Percentiles rank a stretch among this genome's conserved stretches.
Evolutionary conservation across 2,797 vertebrate species (phyloP).

Genomic region (Iguana delicatissima): DNA sequence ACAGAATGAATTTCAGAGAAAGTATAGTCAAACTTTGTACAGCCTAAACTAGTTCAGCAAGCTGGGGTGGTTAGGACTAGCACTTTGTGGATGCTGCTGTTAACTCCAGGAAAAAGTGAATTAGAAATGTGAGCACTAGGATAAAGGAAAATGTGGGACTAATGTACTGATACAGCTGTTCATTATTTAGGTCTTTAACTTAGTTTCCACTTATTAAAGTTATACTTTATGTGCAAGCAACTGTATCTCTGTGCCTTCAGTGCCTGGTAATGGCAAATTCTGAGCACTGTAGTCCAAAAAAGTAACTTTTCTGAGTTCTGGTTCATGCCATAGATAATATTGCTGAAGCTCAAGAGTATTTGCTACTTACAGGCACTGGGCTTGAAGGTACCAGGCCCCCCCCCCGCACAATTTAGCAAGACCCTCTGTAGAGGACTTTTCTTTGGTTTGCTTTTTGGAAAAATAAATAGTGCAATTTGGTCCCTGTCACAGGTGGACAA

Average conservation of each 20-base stretch:
- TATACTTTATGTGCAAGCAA: background rate
- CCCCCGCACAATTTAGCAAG: background rate
- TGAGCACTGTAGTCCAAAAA: too few species aligned
- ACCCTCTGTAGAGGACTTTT: background rate
- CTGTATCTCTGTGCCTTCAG: background rate
- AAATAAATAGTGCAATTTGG: background rate
- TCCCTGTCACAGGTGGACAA: conserved; percentile 89
- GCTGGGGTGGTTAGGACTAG: background rate
- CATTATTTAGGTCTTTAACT: background rate
- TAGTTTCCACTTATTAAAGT: background rate
- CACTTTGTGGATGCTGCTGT: background rate
- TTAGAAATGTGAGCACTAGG: background rate
- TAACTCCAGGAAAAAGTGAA: background rate
- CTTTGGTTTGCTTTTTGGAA: background rate
- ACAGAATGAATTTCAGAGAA: too few species aligned
- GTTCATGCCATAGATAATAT: background rate
- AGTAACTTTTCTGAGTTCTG: too few species aligned
- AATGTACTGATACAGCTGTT: background rate
- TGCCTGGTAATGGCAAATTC: background rate
- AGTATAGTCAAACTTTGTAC: background rate
- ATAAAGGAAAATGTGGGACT: background rate
- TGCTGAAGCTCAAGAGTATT: background rate
- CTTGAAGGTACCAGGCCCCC: background rate
- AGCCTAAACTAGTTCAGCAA: background rate
- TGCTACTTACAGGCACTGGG: background rate